A percentile compares a stretch with the other conserved stretches of the same genome.
Conservation (phyloP, 2,888 invertebrate genomes). For the Tethea ocularis region DNA sequence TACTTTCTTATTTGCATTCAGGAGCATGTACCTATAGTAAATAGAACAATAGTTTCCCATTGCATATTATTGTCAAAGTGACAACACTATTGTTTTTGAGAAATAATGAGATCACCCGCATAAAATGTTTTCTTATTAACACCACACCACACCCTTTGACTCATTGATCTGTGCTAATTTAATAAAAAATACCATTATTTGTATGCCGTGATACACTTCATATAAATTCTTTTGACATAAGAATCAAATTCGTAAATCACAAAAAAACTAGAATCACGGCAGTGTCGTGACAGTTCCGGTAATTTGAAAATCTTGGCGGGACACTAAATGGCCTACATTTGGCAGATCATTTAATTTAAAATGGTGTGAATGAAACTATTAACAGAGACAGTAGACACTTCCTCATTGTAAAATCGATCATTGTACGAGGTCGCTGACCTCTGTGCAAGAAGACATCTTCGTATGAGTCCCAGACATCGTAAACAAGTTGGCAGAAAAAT, state of each 20-base stretch:
- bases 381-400: not conserved
- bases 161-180: conserved; percentile 36
- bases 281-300: too few relatives aligned
- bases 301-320: too few relatives aligned
- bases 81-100: conserved; percentile 29
- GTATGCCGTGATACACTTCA: not conserved
- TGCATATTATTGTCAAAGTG: not conserved
- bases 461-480: conserved; percentile 38
- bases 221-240: not conserved
- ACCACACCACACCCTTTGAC: conserved; percentile 52
- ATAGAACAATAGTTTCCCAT: not conserved
- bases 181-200: conserved; percentile 18
- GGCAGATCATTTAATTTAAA: not conserved
- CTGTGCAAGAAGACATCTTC: not conserved
- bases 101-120: conserved; percentile 69
- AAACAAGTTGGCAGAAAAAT: conserved; percentile 52
- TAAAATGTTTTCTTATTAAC: conserved; percentile 48
- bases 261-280: too few relatives aligned
- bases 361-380: not conserved
- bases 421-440: not conserved
- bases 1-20: not conserved
- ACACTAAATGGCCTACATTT: not conserved
- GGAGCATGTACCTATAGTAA: not conserved
- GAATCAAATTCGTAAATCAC: not conserved
- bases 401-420: conserved; percentile 5